Conservation (phyloP, 1,140 invertebrate species). For the Ctenoplectra terminalis region DNA sequence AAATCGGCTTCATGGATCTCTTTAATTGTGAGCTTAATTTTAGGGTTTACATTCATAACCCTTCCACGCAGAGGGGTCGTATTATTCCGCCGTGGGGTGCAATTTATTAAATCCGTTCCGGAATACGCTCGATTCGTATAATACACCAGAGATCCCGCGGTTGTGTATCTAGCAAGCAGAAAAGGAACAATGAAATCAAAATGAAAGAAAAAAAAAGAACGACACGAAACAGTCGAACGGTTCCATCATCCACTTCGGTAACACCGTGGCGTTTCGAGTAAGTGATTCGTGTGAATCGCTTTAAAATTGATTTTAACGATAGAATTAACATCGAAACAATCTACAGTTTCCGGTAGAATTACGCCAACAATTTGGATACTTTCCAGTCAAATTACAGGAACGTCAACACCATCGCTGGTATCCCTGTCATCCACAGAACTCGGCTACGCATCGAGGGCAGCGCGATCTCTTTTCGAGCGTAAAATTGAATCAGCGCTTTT, state of each 20-base stretch:
- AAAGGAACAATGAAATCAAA: background rate
- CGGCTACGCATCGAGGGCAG: slow-evolving; percentile 60
- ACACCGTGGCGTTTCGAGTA: background rate
- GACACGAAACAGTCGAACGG: background rate
- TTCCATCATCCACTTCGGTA: background rate
- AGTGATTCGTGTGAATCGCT: slow-evolving; percentile 11
- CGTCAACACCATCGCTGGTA: slow-evolving; percentile 65
- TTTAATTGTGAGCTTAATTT: slow-evolving; percentile 75
- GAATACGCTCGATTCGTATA: slow-evolving; percentile 25
- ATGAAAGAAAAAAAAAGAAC: background rate
- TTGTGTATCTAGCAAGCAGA: background rate
- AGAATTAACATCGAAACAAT: slow-evolving; percentile 54
- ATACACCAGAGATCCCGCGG: background rate
- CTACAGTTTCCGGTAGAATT: slow-evolving; percentile 55
- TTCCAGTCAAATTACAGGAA: slow-evolving; percentile 68
- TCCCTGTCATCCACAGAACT: slow-evolving; percentile 66
- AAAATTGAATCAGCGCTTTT: slow-evolving; percentile 70
- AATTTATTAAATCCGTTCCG: slow-evolving; percentile 56
- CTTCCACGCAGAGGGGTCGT: slow-evolving; percentile 67
- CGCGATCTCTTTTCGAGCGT: slow-evolving; percentile 63
- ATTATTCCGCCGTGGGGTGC: slow-evolving; percentile 50
- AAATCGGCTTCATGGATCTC: slow-evolving; percentile 58
- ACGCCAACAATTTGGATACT: slow-evolving; percentile 63
- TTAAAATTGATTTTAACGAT: slow-evolving; percentile 39
- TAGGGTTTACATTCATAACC: slow-evolving; percentile 75